phyloP scores from a whole-genome alignment of 2,113 vertebrate species.

The Hippocampus guttulatus region DNA sequence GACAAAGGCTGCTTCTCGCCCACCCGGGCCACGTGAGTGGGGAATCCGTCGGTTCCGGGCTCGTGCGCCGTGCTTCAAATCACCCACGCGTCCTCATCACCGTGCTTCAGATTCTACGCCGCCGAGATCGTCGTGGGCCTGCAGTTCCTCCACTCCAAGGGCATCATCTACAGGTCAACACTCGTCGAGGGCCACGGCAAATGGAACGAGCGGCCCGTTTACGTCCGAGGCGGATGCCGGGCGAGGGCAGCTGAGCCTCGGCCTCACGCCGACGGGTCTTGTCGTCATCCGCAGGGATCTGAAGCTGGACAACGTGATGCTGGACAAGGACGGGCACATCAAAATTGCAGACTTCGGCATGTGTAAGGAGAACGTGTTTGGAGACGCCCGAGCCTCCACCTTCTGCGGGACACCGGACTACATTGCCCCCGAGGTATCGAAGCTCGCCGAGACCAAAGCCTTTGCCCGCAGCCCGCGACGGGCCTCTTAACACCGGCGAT shows the following conservation, averaged over 20 bases:
- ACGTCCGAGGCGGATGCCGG: no score
- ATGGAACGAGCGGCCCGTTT: not conserved
- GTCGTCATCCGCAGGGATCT: constrained; percentile 78
- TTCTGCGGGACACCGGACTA: constrained; percentile 98
- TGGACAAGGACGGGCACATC: constrained; percentile 89
- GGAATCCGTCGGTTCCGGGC: no score
- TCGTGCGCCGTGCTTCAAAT: no score
- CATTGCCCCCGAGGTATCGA: constrained; percentile 81
- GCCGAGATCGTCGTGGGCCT: constrained; percentile 91
- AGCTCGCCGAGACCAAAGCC: not conserved
- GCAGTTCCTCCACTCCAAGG: constrained; percentile 92
- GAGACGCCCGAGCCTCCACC: constrained; percentile 82
- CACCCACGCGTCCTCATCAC: no score
- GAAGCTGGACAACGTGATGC: constrained; percentile 97
- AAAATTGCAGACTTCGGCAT: constrained; percentile 98
- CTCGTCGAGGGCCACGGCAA: not conserved
- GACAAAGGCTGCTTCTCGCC: constrained; percentile 94
- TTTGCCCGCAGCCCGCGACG: no score
- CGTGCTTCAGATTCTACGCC: constrained; percentile 82
- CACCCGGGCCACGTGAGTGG: constrained; percentile 84
- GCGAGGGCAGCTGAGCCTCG: no score
- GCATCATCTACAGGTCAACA: constrained; percentile 90
- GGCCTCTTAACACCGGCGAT: no score
- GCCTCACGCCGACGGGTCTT: not conserved
- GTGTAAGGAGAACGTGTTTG: constrained; percentile 90